Conservation (phyloP, 1,140 invertebrate species). For the Anoplophora glabripennis region DNA sequence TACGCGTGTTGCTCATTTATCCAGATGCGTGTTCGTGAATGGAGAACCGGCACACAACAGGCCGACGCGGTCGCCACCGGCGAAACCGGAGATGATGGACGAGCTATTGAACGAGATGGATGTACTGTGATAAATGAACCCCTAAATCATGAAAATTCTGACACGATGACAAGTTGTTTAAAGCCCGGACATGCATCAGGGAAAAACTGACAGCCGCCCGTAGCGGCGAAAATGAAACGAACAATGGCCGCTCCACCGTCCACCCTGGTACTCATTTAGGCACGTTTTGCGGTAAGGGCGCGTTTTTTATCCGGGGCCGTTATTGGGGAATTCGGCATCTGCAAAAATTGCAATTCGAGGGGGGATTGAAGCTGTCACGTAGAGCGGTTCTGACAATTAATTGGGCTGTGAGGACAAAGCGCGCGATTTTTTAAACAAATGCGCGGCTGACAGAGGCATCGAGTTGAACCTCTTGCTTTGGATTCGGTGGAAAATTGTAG, state of each 20-base stretch:
- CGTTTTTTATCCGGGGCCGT: neutral
- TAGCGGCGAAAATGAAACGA: conserved; percentile 5
- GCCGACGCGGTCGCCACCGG: neutral
- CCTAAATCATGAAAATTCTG: conserved; percentile 33
- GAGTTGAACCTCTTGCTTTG: too few relatives aligned
- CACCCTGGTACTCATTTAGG: neutral
- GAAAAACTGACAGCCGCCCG: conserved; percentile 24
- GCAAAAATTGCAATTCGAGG: too few relatives aligned
- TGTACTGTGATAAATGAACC: conserved; percentile 32
- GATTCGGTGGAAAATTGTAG: too few relatives aligned
- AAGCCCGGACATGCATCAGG: conserved; percentile 30
- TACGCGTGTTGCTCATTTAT: too few relatives aligned
- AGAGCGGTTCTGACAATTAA: too few relatives aligned
- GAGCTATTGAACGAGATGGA: conserved; percentile 31
- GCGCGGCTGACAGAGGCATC: too few relatives aligned
- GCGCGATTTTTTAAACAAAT: too few relatives aligned
- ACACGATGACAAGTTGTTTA: conserved; percentile 36
- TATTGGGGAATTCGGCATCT: too few relatives aligned
- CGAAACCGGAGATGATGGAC: conserved; percentile 27
- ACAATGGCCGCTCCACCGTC: neutral
- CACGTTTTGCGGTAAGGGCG: neutral
- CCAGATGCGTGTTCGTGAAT: too few relatives aligned
- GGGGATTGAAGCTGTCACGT: too few relatives aligned
- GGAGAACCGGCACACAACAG: too few relatives aligned
- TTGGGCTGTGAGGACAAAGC: too few relatives aligned